These are phyloP conservation scores for Halcyon senegalensis DNA, from an alignment of 2,113 vertebrate species.

Conservation along the genomic window DNA sequence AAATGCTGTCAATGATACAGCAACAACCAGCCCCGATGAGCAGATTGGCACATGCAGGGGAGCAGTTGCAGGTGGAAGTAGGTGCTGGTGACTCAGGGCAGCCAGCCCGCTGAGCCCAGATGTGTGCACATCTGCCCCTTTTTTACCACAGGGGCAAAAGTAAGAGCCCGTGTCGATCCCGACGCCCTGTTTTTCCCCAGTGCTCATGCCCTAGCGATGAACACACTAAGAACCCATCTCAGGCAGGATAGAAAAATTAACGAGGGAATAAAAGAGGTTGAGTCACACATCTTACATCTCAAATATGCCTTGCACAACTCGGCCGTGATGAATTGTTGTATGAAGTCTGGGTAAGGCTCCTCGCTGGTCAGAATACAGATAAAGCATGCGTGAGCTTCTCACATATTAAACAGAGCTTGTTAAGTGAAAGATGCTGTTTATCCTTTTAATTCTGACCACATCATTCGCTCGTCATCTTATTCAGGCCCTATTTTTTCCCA, in stretches of 20 bases:
- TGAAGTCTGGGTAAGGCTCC: conserved; percentile 40
- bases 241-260: conserved; percentile 64
- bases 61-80: neutral
- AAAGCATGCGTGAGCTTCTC: conserved; percentile 40
- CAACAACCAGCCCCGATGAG: neutral
- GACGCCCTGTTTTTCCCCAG: neutral
- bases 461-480: conserved; percentile 20
- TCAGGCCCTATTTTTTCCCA: conserved; percentile 16
- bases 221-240: conserved; percentile 31
- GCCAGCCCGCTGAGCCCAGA: neutral
- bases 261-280: conserved; percentile 65
- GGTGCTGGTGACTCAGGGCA: neutral
- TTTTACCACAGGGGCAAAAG: neutral
- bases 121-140: neutral
- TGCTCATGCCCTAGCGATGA: neutral
- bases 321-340: conserved; percentile 28
- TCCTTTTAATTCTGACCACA: conserved; percentile 50
- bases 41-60: fast-evolving
- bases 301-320: conserved; percentile 40
- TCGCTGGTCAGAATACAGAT: conserved; percentile 54
- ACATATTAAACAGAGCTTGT: conserved; percentile 38
- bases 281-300: conserved; percentile 60
- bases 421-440: conserved; percentile 21
- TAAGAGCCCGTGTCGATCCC: neutral
- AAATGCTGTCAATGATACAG: fast-evolving